Base-by-base conservation (phyloP, 2,888 invertebrate genomes). In the Watsonalla cultraria region DNA sequence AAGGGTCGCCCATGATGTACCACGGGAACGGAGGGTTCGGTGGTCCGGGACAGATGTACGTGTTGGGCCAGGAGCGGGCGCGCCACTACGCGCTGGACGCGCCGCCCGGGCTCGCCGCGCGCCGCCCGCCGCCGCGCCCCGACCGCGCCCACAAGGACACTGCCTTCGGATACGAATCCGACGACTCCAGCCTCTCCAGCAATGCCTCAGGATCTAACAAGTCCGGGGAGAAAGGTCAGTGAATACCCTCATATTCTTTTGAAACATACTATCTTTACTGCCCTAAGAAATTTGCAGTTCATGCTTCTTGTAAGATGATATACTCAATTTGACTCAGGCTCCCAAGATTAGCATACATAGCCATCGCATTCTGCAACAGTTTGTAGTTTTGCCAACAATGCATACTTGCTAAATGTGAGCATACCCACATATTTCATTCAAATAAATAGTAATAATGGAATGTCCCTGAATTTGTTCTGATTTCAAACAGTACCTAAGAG, bases 181-280 rank as follows among this genome's bases (percentile, higher is more conserved):
- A 90, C 67, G 90, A 90, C 70, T 90, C 90, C 53, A 90, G 90
- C 63, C 72, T 88, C 47, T 90, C 90, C n/a, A 90, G 90, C 66
- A 90, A 88, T 64, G 89, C 90, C 37, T 89, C 90, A 37, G 87
- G 90, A 47, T 89, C 90, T 37, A 87, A 86, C 60, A 88, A 89
- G 60, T 88, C 86, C 8, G 83, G 77, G 61, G 89, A 88, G 45
- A 89, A 87, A 73, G 87, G 90, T 86, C 69, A 71, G 68, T 55
- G 14, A 13, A 13, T 14, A 5, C 5, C 5, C 14, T 49, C 37
- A 14, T 37, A 39, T 9, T 37, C 5, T 14, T 46, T 48, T 13
- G 5, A 34, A n/a, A 0, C 35, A n/a, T 13, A 5, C 11, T 35
- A 6, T 33, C 0, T 7, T 2, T 15, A 13, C 13, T 7, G 5